phyloP scores from a whole-genome alignment of 2,888 invertebrate genomes.

The Drosophila emarginata region DNA sequence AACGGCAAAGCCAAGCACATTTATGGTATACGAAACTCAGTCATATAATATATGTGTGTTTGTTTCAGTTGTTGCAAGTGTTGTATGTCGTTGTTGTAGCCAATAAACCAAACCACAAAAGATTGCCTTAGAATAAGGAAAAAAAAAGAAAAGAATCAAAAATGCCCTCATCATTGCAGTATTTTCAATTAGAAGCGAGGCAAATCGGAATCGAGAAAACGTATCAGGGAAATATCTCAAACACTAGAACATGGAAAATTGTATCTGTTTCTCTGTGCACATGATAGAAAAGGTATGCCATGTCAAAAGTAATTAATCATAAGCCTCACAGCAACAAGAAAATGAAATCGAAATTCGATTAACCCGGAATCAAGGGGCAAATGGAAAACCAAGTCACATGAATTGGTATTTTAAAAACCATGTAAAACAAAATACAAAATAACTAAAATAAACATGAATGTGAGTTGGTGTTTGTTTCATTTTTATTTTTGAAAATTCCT shows the following conservation, averaged over 20 bases:
- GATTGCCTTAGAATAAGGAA: background rate
- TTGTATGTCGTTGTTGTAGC: slow-evolving; percentile 13
- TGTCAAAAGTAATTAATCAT: slow-evolving; percentile 8
- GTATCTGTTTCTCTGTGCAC: background rate
- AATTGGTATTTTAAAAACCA: background rate
- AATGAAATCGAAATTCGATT: slow-evolving; percentile 1
- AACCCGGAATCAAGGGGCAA: background rate
- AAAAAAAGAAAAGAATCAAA: background rate
- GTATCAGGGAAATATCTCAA: background rate
- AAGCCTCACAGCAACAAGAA: background rate
- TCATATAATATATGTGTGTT: slow-evolving; percentile 4
- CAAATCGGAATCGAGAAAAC: background rate
- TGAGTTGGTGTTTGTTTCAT: no score
- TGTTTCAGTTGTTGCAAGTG: background rate
- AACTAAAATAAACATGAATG: background rate
- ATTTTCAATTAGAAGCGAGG: slow-evolving; percentile 2
- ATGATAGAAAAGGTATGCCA: background rate
- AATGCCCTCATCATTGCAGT: background rate
- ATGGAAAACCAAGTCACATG: background rate
- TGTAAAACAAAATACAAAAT: background rate
- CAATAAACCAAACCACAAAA: slow-evolving; percentile 47
- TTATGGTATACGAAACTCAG: slow-evolving; percentile 48
- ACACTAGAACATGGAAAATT: background rate
- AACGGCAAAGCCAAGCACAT: slow-evolving; percentile 57
- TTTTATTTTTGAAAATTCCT: no score